These are phyloP conservation scores for Callyntrura guangdongensis DNA, from an alignment of 2,888 invertebrate genomes.

Conservation along the genomic window DNA sequence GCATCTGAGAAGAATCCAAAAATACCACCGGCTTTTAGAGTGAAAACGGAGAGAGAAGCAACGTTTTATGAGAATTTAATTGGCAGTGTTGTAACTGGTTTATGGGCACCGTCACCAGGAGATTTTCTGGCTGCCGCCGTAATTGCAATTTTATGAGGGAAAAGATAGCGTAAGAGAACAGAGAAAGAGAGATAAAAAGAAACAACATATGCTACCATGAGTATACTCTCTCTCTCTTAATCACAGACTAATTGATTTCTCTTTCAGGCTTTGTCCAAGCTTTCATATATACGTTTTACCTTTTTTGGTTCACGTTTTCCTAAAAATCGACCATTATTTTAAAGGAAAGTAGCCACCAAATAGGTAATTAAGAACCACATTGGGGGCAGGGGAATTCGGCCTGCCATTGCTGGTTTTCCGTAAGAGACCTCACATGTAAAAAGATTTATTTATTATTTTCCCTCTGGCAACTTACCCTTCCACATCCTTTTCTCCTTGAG, in stretches of 20 bases:
- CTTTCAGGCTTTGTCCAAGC: background rate
- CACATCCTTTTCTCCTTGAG: conserved; percentile 34
- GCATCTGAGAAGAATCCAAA: no score
- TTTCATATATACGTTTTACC: background rate
- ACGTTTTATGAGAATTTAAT: conserved; percentile 26
- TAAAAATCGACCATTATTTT: no score
- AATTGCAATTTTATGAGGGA: conserved; percentile 1
- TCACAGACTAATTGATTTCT: conserved; percentile 49
- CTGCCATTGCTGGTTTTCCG: no score
- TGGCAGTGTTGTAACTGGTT: background rate
- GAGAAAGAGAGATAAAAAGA: background rate
- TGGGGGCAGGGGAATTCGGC: no score
- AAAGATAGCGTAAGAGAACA: background rate
- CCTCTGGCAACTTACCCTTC: conserved; percentile 33
- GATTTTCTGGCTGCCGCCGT: background rate
- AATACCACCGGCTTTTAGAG: background rate
- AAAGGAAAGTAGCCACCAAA: no score
- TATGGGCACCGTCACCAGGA: background rate
- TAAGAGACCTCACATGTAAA: background rate
- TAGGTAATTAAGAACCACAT: no score
- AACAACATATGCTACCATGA: background rate
- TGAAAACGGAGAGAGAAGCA: background rate
- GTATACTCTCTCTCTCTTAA: background rate
- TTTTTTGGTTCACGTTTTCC: no score
- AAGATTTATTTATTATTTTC: background rate